These are phyloP conservation scores for Ennomos quercinarius DNA, from an alignment of 2,888 invertebrate genomes.

Conservation along the genomic window DNA sequence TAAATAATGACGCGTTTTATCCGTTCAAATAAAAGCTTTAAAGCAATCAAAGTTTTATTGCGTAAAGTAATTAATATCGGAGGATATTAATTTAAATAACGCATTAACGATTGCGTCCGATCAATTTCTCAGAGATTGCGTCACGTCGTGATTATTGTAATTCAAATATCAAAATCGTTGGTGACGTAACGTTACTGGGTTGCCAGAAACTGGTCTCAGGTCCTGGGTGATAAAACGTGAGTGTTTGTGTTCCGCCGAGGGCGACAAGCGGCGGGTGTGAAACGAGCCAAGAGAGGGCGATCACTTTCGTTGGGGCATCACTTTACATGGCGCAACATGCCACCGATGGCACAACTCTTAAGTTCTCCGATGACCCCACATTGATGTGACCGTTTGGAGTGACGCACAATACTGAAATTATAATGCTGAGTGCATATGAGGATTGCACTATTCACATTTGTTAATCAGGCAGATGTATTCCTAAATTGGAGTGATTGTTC, in stretches of 20 bases:
- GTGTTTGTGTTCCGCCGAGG: constrained; percentile 45
- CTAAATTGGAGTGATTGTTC: constrained; percentile 25
- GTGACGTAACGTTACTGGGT: constrained; percentile 35
- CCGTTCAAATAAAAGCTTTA: constrained; percentile 29
- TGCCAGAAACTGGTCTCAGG: constrained; percentile 37
- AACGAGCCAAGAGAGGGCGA: constrained; percentile 47
- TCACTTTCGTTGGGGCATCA: constrained; percentile 62
- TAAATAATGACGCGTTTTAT: constrained; percentile 36
- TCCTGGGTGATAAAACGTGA: constrained; percentile 43
- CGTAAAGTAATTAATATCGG: constrained; percentile 39
- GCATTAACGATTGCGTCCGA: constrained; percentile 30
- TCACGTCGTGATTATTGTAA: constrained; percentile 32
- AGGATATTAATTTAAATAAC: constrained; percentile 41
- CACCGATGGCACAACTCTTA: constrained; percentile 20
- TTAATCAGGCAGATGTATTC: constrained; percentile 30
- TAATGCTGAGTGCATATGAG: constrained; percentile 42
- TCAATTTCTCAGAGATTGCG: constrained; percentile 40
- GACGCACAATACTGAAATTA: constrained; percentile 40
- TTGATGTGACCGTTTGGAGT: constrained; percentile 30
- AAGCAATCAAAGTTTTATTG: constrained; percentile 27
- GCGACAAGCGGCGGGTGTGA: constrained; percentile 44
- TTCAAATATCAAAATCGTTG: constrained; percentile 37
- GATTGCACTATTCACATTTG: constrained; percentile 38
- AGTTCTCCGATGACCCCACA: constrained; percentile 3
- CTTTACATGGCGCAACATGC: constrained; percentile 55